Base-by-base conservation (phyloP, 2,113 vertebrate species). In the Symphodus melops region DNA sequence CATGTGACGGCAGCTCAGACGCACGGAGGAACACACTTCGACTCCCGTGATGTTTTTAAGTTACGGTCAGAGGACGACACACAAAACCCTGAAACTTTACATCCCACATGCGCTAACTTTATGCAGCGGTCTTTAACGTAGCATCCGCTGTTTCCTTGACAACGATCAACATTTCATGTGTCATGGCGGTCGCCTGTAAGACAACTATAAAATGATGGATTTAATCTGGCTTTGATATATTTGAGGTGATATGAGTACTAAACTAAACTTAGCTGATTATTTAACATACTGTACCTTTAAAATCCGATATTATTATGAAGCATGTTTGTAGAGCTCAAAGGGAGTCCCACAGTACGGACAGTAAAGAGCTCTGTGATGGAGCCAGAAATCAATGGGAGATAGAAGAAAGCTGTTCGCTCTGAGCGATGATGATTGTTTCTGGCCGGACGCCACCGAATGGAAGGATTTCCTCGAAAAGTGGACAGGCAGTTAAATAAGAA, bases 381-480 rank as follows among this genome's bases (percentile, higher is more conserved):
- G 67, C 23, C 54, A 49, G 37, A 21, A 36, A 8, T 53, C 42
- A 33, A 13, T n/a, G 25, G 61, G 41, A 37, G 44, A 64, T 6
- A 23, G 68, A 76, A 17, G 36, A 23, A 21, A 73, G 51, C 68
- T 25, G 49, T 6, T 51, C 77, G 58, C 59, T 76, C 37, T 21
- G 80, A 69, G 68, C 16, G 3, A 14, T 49, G 3, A 14, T 49
- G 58, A 76, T 70, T 66, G 21, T 57, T 60, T 82, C 48, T 81
- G 85, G 85, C 28, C 21, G 0, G 42, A 56, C 7, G 78, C 83
- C 85, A 90, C 64, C 14, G 16, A 70, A 54, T 9, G 46, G 0
- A 46, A 56, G 59, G 36, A 48, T 74, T 81, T 83, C 57, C 70
- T 9, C 46, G 21, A 70, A 72, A 82, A 71, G 52, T 62, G 52